Evolutionary conservation across 2,797 vertebrate species (phyloP), one percentile per base, ranked within the genome.

Genomic region (Gephyroberyx darwinii): DNA sequence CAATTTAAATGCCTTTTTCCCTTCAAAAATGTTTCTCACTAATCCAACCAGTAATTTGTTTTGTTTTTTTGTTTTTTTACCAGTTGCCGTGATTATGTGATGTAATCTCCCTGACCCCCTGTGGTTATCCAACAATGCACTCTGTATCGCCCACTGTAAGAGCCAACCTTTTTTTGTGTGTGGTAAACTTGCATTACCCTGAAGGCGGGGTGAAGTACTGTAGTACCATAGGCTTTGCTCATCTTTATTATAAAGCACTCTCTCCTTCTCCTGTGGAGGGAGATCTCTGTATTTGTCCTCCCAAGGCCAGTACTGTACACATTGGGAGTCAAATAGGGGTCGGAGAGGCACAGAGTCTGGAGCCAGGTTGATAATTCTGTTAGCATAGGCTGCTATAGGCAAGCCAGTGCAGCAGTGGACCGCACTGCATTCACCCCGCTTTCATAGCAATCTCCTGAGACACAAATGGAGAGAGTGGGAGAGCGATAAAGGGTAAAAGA

Each of bases 321-420:
- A 48, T 62, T 63, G 65, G 53, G 71, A n/a, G 39, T 53, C 52
- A 43, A 65, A 26, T 45, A 45, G 66, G 67, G 59, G 78, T 74
- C 81, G 81, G 75, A 69, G 65, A 71, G 53, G 69, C 71, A 72
- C 1, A 41, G 65, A 75, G 77, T 16, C 48, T 71, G 41, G 59
- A 82, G 70, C 52, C 41, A 55, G 61, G 62, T 78, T 89, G 76
- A 91, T 88, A 77, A 89, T 89, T 87, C 58, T 85, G 81, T 90
- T 89, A 86, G 81, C 68, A 71, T 59, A 60, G 60, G 64, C 55
- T 1, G 45, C 81, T 74, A 78, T 77, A 64, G 58, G 81, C 71
- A 37, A 54, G 69, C 57, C 22, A 4, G 35, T 8, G 39, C 66
- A 48, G 48, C 14, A 10, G 43, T 14, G 13, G 60, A 56, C 53